phyloP scores from a whole-genome alignment of 2,888 invertebrate genomes.

The Hemicrepidius hirtus region DNA sequence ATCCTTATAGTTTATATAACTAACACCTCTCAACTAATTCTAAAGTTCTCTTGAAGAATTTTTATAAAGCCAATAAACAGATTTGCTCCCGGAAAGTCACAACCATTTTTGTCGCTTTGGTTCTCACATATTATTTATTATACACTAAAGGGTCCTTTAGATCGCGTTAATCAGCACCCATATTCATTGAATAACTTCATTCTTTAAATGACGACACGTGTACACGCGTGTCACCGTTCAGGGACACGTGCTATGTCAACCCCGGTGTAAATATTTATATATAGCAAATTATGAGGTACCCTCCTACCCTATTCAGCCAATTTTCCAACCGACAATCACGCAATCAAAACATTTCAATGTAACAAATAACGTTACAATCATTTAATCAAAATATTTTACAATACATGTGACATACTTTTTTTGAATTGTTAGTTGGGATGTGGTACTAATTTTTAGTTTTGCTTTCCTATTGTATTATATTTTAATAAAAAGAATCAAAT shows the following conservation, averaged over 20 bases:
- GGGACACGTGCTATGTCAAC: slow-evolving; percentile 47
- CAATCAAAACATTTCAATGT: slow-evolving; percentile 57
- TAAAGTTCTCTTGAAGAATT: too few species aligned
- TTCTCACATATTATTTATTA: neutral
- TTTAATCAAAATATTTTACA: slow-evolving; percentile 53
- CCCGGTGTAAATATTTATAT: slow-evolving; percentile 59
- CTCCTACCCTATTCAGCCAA: slow-evolving; percentile 58
- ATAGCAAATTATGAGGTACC: slow-evolving; percentile 58
- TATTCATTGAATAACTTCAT: slow-evolving; percentile 53
- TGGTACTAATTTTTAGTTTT: neutral
- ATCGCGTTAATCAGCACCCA: slow-evolving; percentile 57
- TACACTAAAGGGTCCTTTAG: slow-evolving; percentile 26
- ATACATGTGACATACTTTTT: neutral
- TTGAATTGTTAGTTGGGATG: neutral
- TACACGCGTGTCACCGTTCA: slow-evolving; percentile 45
- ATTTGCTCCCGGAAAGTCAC: too few species aligned
- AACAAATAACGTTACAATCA: slow-evolving; percentile 54
- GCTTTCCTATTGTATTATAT: too few species aligned
- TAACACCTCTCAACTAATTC: too few species aligned
- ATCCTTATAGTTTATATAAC: too few species aligned
- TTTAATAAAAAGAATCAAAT: too few species aligned
- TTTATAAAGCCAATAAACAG: too few species aligned
- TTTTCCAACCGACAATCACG: slow-evolving; percentile 59
- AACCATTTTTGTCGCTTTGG: neutral
- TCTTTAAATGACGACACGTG: slow-evolving; percentile 43